Evolutionary conservation across 1,140 invertebrate species (phyloP).

Genomic region (Halesus radiatus): DNA sequence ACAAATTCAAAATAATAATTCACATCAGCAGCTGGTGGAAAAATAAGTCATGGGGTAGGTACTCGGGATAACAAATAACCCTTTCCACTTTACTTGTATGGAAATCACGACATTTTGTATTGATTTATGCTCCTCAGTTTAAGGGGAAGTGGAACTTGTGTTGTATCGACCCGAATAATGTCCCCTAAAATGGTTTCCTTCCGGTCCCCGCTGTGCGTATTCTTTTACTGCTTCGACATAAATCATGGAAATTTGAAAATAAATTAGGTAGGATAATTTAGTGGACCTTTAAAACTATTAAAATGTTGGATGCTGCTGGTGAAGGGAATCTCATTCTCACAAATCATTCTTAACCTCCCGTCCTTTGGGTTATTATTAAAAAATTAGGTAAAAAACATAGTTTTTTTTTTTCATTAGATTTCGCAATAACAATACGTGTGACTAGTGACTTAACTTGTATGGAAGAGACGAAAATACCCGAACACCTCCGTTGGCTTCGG

Average conservation of each 20-base stretch:
- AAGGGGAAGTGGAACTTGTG: neutral
- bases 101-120: conserved; percentile 13
- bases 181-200: conserved; percentile 5
- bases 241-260: conserved; percentile 6
- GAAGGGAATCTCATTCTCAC: no score
- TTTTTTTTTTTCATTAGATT: no score
- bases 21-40: neutral
- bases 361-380: no score
- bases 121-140: conserved; percentile 18
- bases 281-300: no score
- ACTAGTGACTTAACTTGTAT: no score
- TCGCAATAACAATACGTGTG: no score
- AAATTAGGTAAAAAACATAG: no score
- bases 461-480: no score
- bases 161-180: neutral
- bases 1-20: neutral
- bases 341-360: no score
- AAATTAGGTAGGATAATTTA: no score
- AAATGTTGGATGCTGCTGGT: no score
- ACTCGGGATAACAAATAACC: neutral
- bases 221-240: neutral
- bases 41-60: neutral
- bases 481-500: no score
- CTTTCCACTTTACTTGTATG: conserved; percentile 12
- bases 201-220: neutral